Evolutionary conservation across 2,888 invertebrate species (phyloP), one percentile per base, ranked within the genome.

Genomic region (Brenthis hecate): DNA sequence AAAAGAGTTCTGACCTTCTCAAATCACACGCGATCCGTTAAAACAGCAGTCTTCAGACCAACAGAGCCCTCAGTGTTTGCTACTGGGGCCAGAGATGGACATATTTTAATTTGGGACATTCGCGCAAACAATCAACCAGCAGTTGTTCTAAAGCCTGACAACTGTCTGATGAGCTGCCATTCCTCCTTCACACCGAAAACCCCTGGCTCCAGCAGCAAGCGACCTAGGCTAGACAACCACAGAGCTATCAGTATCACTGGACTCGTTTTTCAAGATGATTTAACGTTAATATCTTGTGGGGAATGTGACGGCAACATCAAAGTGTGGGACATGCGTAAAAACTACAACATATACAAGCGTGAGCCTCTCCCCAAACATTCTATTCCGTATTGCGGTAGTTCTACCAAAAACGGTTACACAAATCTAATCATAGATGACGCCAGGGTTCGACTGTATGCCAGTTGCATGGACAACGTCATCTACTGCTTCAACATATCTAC

Each of bases 271-370:
- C 97, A 97, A 86, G 95, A 97, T 85, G 95, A 96, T 70, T 86
- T 94, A 73, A 96, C 96, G 5, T 90, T 98, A 1, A 93, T 98
- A 56, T 97, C 98, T 0, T 96, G 97, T 80, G 97, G 97, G 0
- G 96, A 97, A 67, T 96, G 96, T 56, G 98, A 98, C 87, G 97
- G 98, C 0, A 89, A 95, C 73, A 96, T 98, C 66, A 98, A 98
- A 88, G 94, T 96, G 1, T 98, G 97, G 97, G 98, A 98, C 85
- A 84, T 98, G 43, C 91, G 98, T 48, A 97, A 97, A 81, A 96
- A 95, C 80, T 98, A 98, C 82, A 94, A 94, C 13, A 91, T 92
- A 5, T 94, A 94, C 77, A 95, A 94, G 79, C 93, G 94, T 62
- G 95, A 96, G 70, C 96, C 97, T 0, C 80, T 95, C 56, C 95